Evolutionary conservation across 1,140 invertebrate genomes (phyloP), one percentile per base, ranked within the genome.

Genomic region (Drosophila parabipectinata): DNA sequence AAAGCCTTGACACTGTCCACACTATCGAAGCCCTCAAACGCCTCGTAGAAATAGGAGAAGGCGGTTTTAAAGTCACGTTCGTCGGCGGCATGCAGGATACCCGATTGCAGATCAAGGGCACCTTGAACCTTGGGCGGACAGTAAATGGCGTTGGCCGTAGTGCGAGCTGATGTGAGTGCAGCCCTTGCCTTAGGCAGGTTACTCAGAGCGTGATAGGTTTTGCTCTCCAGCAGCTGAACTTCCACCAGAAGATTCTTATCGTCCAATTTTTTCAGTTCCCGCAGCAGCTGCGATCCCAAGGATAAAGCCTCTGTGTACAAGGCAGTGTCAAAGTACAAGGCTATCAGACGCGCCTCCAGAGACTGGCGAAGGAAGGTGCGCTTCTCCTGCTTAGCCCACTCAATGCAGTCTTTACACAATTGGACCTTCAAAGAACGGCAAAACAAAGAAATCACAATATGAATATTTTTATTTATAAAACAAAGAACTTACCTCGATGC

Each of bases 41-140:
- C 99, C 94, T 99, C 99, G 93, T 99, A 99, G 92, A 99, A 99
- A 92, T 99, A 99, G 39, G 99, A 99, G 92, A 99, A 99, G 37
- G 99, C 99, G 77, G 99, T 99, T 94, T 99, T 99, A 92, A 99
- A 99, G 91, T 99, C 99, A 90, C 97, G 95, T 92, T 99, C 99
- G 92, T 99, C 99, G 30, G 98, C 99, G 39, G 99, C 99, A 93
- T 99, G 99, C 15, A 99, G 93, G 76, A 99, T 99, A 59, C 98
- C 99, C 32, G 99, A 99, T 92, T 99, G 98, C 47, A 99, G 93
- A 93, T 99, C 99, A 12, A 99, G 93, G 14, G 98, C 96, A 12
- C 98, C 98, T 93, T 99, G 98, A 93, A 99, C 96, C 93, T 98
- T 98, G 0, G 99, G 99, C 68, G 98, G 98, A 93, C 98, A 99